phyloP scores from a whole-genome alignment of 2,888 invertebrate species.

The Zygothrica quintamaculata region DNA sequence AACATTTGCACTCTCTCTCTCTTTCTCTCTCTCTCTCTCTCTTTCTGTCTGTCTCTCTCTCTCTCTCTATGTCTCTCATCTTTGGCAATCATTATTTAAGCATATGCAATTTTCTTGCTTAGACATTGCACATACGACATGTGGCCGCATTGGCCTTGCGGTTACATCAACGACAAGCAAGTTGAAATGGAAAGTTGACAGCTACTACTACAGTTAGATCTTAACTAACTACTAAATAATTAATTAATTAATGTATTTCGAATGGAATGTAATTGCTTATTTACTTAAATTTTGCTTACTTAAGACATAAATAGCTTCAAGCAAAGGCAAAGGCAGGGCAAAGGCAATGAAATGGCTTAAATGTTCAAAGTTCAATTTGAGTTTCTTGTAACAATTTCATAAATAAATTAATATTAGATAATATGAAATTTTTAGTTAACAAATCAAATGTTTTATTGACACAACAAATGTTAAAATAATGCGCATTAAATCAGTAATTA shows the following conservation, averaged over 20 bases:
- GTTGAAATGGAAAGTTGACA: slow-evolving; percentile 29
- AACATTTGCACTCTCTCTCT: slow-evolving; percentile 21
- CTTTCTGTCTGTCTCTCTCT: background rate
- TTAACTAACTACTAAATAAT: slow-evolving; percentile 27
- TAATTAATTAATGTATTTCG: slow-evolving; percentile 36
- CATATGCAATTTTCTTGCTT: slow-evolving; percentile 7
- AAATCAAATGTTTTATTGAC: too few relatives aligned
- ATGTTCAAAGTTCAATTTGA: background rate
- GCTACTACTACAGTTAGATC: too few relatives aligned
- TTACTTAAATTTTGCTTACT: background rate
- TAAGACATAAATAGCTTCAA: slow-evolving; percentile 1
- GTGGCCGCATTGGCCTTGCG: slow-evolving; percentile 26
- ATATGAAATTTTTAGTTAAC: too few relatives aligned
- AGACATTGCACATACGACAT: slow-evolving; percentile 10
- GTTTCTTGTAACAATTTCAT: too few relatives aligned
- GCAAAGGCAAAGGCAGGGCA: too few relatives aligned
- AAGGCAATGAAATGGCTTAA: background rate
- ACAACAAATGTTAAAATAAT: too few relatives aligned
- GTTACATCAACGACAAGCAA: slow-evolving; percentile 2
- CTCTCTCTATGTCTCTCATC: too few relatives aligned
- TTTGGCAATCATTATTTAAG: background rate
- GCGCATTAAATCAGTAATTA: too few relatives aligned
- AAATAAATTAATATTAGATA: too few relatives aligned
- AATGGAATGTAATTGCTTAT: slow-evolving; percentile 14
- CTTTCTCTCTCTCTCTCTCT: slow-evolving; percentile 13